phyloP scores from a whole-genome alignment of 2,797 vertebrate species.

The Meriones psammophilus region DNA sequence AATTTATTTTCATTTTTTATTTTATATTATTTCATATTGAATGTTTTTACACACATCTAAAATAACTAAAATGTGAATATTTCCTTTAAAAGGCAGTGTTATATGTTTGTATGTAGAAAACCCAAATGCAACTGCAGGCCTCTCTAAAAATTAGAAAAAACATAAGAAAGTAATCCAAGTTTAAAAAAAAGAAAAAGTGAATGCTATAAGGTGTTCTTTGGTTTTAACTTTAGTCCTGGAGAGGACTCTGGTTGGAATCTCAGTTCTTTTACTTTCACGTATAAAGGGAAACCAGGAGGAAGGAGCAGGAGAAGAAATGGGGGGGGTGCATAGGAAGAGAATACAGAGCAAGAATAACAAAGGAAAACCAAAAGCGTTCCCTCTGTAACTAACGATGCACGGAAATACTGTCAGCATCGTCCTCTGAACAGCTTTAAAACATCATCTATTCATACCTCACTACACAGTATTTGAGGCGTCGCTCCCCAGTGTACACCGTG shows the following conservation, averaged over 20 bases:
- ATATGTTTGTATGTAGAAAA: background rate
- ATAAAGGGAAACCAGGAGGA: background rate
- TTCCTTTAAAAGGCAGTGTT: slow-evolving; percentile 11
- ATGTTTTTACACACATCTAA: slow-evolving; percentile 10
- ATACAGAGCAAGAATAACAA: background rate
- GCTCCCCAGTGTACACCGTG: background rate
- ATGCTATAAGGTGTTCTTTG: background rate
- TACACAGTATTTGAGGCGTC: background rate
- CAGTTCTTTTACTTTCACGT: background rate
- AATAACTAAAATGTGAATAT: background rate
- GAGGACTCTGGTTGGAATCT: background rate
- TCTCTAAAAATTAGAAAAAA: background rate
- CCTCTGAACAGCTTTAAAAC: background rate
- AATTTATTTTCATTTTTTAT: too few species aligned
- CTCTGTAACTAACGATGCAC: background rate
- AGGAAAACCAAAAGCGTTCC: background rate
- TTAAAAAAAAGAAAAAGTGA: background rate
- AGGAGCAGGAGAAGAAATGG: background rate
- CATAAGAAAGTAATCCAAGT: background rate
- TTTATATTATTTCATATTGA: background rate
- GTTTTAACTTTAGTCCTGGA: background rate
- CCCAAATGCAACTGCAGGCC: background rate
- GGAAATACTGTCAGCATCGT: background rate
- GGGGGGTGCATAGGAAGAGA: background rate
- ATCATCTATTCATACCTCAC: background rate